phyloP scores from a whole-genome alignment of 2,113 vertebrate genomes.

The Tyrannus savana region DNA sequence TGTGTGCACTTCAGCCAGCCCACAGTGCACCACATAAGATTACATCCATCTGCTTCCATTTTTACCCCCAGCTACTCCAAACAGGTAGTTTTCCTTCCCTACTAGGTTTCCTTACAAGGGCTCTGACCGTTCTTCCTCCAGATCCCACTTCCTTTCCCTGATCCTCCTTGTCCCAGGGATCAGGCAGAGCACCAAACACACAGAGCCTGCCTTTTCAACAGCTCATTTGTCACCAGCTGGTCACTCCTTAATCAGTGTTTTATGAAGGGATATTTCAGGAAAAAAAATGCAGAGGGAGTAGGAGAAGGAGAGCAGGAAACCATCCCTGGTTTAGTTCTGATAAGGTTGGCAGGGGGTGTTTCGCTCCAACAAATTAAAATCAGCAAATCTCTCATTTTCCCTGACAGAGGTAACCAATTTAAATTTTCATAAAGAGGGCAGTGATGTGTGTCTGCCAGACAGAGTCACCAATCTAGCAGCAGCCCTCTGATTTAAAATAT shows the following conservation, averaged over 20 bases:
- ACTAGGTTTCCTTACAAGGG: background rate
- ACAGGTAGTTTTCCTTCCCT: too few relatives aligned
- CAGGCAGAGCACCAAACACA: background rate
- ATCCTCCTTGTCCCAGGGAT: background rate
- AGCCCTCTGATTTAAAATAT: conserved; percentile 49
- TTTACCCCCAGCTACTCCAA: background rate
- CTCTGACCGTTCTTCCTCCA: background rate
- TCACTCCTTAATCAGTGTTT: conserved; percentile 4
- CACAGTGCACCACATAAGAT: background rate
- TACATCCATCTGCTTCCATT: background rate
- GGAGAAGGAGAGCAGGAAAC: background rate
- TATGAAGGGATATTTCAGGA: background rate
- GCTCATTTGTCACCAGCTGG: background rate
- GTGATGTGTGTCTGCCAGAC: conserved; percentile 44
- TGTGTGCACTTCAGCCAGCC: background rate
- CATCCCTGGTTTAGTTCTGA: conserved; percentile 16
- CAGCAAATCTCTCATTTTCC: conserved; percentile 60
- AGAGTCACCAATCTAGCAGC: conserved; percentile 45
- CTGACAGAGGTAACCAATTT: conserved; percentile 67
- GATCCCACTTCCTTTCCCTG: fast-evolving
- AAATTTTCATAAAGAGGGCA: conserved; percentile 67
- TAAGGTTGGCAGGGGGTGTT: background rate
- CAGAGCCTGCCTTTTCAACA: background rate
- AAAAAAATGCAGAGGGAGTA: background rate
- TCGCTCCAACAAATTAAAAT: conserved; percentile 41